phyloP scores from a whole-genome alignment of 1,140 invertebrate species.

The Aphelenchoides fujianensis region DNA sequence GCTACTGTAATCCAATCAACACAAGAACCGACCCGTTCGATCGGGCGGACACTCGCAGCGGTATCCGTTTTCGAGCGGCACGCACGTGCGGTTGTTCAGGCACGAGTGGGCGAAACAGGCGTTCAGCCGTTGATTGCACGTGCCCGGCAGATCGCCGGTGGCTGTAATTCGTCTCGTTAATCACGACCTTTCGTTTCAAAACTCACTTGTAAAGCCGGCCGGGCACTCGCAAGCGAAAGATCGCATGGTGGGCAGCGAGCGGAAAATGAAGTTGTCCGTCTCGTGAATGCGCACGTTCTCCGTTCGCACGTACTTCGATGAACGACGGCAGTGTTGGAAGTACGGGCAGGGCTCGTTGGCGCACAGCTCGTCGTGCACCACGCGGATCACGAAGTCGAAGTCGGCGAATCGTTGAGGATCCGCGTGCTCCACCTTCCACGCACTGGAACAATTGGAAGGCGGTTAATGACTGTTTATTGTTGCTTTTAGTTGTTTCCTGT shows the following conservation, averaged over 20 bases:
- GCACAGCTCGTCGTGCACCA: slow-evolving; percentile 95
- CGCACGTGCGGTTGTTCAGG: slow-evolving; percentile 80
- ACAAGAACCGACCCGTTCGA: slow-evolving; percentile 66
- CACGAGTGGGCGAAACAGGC: slow-evolving; percentile 94
- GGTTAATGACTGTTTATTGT: too few species aligned
- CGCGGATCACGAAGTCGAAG: slow-evolving; percentile 71
- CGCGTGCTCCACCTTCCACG: background rate
- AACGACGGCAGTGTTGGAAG: slow-evolving; percentile 85
- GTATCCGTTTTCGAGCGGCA: slow-evolving; percentile 82
- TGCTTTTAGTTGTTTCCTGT: too few species aligned
- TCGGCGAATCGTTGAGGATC: slow-evolving; percentile 3
- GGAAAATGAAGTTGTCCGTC: slow-evolving; percentile 83
- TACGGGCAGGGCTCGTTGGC: slow-evolving; percentile 91
- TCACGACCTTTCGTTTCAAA: slow-evolving; percentile 11
- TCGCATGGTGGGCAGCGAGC: slow-evolving; percentile 89
- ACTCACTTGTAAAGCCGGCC: slow-evolving; percentile 66
- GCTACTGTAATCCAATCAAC: slow-evolving; percentile 16
- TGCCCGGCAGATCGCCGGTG: slow-evolving; percentile 41
- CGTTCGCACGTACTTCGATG: slow-evolving; percentile 87
- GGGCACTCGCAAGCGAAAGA: slow-evolving; percentile 86
- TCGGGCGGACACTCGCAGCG: slow-evolving; percentile 78
- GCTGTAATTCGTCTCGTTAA: slow-evolving; percentile 23
- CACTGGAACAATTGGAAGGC: slow-evolving; percentile 64
- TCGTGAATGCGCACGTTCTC: slow-evolving; percentile 69
- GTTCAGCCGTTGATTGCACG: slow-evolving; percentile 94